Percentiles rank a stretch among this genome's conserved stretches.
Evolutionary conservation across 2,888 invertebrate genomes (phyloP).

Genomic region (Parnassius glacialis): DNA sequence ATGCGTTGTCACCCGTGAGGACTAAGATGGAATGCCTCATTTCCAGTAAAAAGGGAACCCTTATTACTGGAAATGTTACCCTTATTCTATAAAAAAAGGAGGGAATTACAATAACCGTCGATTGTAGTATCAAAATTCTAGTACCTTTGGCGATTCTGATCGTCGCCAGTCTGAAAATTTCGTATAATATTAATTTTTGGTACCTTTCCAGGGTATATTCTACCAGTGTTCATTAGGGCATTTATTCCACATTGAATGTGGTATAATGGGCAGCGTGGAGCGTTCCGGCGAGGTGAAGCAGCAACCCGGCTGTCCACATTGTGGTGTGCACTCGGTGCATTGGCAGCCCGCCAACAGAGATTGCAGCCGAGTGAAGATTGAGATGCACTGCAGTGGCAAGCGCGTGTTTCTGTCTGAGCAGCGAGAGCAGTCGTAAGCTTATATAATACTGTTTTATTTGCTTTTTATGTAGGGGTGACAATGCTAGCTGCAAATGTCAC

Average conservation of each 20-base stretch:
- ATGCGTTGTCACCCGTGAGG: too few species aligned
- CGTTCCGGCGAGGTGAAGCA: conserved; percentile 42
- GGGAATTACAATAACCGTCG: too few species aligned
- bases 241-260: conserved; percentile 92
- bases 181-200: neutral
- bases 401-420: conserved; percentile 67
- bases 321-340: conserved; percentile 60
- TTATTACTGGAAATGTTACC: too few species aligned
- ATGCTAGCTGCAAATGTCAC: too few species aligned
- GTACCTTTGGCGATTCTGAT: too few species aligned
- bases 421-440: conserved; percentile 61
- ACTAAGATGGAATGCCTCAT: too few species aligned
- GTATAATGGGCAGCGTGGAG: conserved; percentile 54
- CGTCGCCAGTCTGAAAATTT: too few species aligned
- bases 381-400: conserved; percentile 61
- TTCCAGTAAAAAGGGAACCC: too few species aligned
- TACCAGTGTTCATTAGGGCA: conserved; percentile 89
- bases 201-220: conserved; percentile 85
- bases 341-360: conserved; percentile 60
- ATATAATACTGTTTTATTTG: neutral
- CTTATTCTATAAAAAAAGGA: too few species aligned
- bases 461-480: neutral
- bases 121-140: too few species aligned
- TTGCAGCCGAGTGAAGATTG: conserved; percentile 49
- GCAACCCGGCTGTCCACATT: conserved; percentile 69